A percentile compares a stretch with the other conserved stretches of the same genome.
phyloP scores from a whole-genome alignment of 2,797 vertebrate genomes.

The Synaphobranchus kaupii region DNA sequence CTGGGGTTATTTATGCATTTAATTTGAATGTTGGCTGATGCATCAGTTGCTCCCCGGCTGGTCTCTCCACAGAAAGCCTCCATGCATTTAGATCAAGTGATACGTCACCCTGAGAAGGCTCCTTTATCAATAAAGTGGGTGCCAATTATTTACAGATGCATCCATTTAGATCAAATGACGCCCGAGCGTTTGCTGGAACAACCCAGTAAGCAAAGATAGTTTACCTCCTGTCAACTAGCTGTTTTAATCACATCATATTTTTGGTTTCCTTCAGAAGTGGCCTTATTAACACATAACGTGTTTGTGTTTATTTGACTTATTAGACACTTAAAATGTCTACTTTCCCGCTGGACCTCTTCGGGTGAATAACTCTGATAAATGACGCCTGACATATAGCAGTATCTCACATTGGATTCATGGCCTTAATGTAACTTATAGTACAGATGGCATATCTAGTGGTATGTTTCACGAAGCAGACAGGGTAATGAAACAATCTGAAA shows the following conservation, averaged over 20 bases:
- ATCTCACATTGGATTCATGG: background rate
- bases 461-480: background rate
- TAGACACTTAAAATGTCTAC: background rate
- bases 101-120: background rate
- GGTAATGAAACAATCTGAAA: background rate
- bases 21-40: background rate
- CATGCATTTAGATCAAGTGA: background rate
- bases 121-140: background rate
- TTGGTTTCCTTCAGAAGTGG: background rate
- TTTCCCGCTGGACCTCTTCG: background rate
- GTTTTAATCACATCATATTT: background rate
- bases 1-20: background rate
- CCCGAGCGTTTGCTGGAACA: background rate
- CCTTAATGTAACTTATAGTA: background rate
- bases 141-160: background rate
- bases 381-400: background rate
- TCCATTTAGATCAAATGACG: background rate
- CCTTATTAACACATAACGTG: background rate
- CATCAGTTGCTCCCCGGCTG: background rate
- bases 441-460: background rate
- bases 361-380: background rate
- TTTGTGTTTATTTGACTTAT: background rate
- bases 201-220: background rate
- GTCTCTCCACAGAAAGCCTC: background rate
- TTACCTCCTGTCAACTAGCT: background rate